phyloP scores from a whole-genome alignment of 2,888 invertebrate species.

The Cantharis flavilabris region DNA sequence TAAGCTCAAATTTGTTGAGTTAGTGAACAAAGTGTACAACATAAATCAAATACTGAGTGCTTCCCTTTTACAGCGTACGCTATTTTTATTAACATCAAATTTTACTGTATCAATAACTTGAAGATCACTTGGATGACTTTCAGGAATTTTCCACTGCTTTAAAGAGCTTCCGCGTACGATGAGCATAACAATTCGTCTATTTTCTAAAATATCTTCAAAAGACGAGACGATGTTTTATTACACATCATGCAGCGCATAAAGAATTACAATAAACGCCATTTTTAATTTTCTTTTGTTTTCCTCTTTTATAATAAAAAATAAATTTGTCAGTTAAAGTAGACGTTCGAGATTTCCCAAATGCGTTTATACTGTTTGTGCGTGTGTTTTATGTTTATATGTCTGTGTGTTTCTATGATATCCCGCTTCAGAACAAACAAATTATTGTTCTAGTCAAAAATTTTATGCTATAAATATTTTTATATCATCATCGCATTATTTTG shows the following conservation, averaged over 20 bases:
- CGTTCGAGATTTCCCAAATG: background rate
- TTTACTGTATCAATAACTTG: conserved; percentile 43
- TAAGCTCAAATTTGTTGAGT: conserved; percentile 34
- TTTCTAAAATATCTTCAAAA: background rate
- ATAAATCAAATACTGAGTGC: conserved; percentile 41
- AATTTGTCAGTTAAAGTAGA: background rate
- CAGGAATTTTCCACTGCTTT: conserved; percentile 30
- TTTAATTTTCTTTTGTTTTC: background rate
- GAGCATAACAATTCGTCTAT: background rate
- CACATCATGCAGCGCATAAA: background rate
- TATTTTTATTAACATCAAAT: conserved; percentile 44
- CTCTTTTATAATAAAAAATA: background rate
- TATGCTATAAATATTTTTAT: background rate
- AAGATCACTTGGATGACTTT: conserved; percentile 34
- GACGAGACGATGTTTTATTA: background rate
- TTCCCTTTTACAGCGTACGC: conserved; percentile 35
- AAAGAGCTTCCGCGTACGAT: background rate
- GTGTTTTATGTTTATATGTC: background rate
- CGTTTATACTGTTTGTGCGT: background rate
- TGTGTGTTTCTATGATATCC: background rate
- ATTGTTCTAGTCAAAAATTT: background rate
- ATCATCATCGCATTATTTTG: background rate
- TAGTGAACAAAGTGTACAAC: conserved; percentile 39
- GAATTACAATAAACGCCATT: background rate
- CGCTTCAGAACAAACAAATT: background rate